phyloP scores from a whole-genome alignment of 2,888 invertebrate genomes.

The Drosophila diplacantha region DNA sequence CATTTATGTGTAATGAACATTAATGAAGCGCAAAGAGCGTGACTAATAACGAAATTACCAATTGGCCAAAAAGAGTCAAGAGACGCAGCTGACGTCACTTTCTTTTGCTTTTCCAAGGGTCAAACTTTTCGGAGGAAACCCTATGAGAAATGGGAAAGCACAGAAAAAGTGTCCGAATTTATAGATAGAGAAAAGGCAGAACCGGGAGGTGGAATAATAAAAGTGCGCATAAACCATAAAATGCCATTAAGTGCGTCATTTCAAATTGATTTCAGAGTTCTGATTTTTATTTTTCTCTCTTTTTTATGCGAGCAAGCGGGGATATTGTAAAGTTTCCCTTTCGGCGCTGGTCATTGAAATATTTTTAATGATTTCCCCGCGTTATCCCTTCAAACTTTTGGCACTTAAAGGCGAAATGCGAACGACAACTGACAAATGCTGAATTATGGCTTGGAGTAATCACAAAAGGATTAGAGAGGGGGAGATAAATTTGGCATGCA shows the following conservation, averaged over 20 bases:
- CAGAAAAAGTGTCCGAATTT: slow-evolving; percentile 8
- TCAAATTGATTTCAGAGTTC: slow-evolving; percentile 65
- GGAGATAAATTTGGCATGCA: slow-evolving; percentile 28
- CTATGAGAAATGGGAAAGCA: slow-evolving; percentile 41
- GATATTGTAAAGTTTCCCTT: slow-evolving; percentile 14
- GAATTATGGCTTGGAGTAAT: slow-evolving; percentile 23
- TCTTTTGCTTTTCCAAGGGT: neutral
- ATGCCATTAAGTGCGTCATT: slow-evolving; percentile 70
- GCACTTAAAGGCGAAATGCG: slow-evolving; percentile 21
- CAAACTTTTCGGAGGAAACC: slow-evolving; percentile 3
- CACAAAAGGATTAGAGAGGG: slow-evolving; percentile 22
- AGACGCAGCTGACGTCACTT: slow-evolving; percentile 49
- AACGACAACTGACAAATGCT: slow-evolving; percentile 24
- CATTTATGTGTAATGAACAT: slow-evolving; percentile 73
- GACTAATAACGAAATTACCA: slow-evolving; percentile 72
- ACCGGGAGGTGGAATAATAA: slow-evolving; percentile 50
- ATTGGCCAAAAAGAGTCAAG: slow-evolving; percentile 63
- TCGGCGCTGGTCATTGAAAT: slow-evolving; percentile 26
- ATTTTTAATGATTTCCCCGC: slow-evolving; percentile 36
- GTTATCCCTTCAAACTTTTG: slow-evolving; percentile 24
- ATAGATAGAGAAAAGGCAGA: neutral
- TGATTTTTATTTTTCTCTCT: slow-evolving; percentile 46
- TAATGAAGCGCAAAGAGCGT: slow-evolving; percentile 73
- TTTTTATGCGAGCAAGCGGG: slow-evolving; percentile 2
- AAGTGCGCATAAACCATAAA: slow-evolving; percentile 67